Evolutionary conservation across 2,888 invertebrate species (phyloP), one percentile per base, ranked within the genome.

Genomic region (Acrobasis consociella): DNA sequence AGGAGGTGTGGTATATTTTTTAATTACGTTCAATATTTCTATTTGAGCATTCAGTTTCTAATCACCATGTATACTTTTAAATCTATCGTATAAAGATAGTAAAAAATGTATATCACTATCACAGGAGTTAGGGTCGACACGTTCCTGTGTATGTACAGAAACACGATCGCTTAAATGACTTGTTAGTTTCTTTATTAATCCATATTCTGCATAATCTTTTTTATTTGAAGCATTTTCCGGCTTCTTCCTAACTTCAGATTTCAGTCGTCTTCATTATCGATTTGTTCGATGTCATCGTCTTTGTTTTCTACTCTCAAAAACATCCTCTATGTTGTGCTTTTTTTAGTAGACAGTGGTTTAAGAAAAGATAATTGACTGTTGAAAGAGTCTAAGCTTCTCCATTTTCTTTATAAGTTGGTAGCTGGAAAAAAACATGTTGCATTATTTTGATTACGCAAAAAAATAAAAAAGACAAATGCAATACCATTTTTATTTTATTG

Each of bases 1-100:
- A 58, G 62, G 64, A 66, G 64, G 62, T 65, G 66, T 69, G 65
- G 59, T 60, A 67, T 67, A 66, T 67, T 67, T 67, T 69, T 65
- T 63, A 69, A 67, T 66, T 67, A 67, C 67, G 62, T 67, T 67
- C 65, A 67, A 69, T 66, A 70, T 69, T 66, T 69, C 64, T 69
- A 70, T 70, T 62, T 69, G 67, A 69, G 67, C 67, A 66, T 70
- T 70, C 65, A 69, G 65, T 69, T 69, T 69, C 67, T 58, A 69
- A 68, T 69, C 69, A 69, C 65, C 66, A 62, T 64, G 65, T 64
- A 70, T 70, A 61, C 58, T 68, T 3, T 64, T 65, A 67, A 67
- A 67, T 65, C 60, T 67, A 62, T 67, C 67, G 63, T 67, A 66
- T 66, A 69, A 70, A 71, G 68, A 71, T 69, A 70, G 69, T 63